Base-by-base conservation (phyloP, 2,797 vertebrate genomes). In the Coregonus suidteri region DNA sequence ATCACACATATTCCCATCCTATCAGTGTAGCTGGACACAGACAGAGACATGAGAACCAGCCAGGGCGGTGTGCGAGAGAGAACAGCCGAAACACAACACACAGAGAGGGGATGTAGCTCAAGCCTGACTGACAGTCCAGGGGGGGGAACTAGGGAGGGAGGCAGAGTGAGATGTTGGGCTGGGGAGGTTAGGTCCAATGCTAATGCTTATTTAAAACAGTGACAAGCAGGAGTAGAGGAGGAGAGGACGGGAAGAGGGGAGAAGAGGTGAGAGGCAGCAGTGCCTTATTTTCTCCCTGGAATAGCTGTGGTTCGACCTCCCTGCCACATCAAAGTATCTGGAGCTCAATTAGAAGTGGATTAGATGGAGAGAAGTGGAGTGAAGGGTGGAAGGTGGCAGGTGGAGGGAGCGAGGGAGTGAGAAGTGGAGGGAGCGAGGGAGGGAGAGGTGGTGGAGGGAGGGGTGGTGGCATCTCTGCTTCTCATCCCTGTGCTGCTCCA, bases 271-370 rank as follows among this genome's bases (percentile, higher is more conserved):
- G 93, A 94, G 93, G 93, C 74, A 79, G 93, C 20, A 93, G 94
- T 90, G 94, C 95, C 94, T 96, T 98, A 96, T 97, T 99, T 98
- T 98, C 98, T 99, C 97, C 91, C 94, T 94, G 96, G 97, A 97
- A 98, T 96, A 97, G 94, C 94, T 93, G 93, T 91, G 88, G 93
- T 93, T 95, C 95, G 96, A 96, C 96, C 96, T 96, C 95, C 79
- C 94, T 93, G 95, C 93, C 96, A 96, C 96, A 95, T 94, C 95
- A 94, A 95, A 96, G 96, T 98, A 97, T 98, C 98, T 95, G 94
- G 97, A 98, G 98, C 96, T 97, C 97, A 99, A 99, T 99, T 99
- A 99, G 98, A 98, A 97, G 95, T 96, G 98, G 96, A 99, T 98
- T 98, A 99, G 95, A 96, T 94, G 95, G 94, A 97, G 96, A 62